phyloP scores from a whole-genome alignment of 2,113 vertebrate species.

The Neoarius graeffei region DNA sequence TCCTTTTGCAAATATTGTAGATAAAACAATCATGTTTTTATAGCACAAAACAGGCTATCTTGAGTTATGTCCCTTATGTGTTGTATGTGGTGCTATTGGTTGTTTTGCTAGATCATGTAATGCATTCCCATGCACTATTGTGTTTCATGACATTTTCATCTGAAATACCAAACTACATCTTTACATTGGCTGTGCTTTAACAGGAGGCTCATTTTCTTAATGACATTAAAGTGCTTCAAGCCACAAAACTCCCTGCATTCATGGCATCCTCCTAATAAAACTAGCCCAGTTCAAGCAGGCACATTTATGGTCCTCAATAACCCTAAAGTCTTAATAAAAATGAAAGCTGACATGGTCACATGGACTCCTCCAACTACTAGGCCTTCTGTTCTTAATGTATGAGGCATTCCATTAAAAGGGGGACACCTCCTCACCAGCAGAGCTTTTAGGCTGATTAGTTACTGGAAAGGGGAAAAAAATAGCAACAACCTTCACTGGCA shows the following conservation, averaged over 20 bases:
- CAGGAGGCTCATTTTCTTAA: conserved; percentile 26
- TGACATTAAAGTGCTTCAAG: conserved; percentile 41
- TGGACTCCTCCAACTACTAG: conserved; percentile 69
- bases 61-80: background rate
- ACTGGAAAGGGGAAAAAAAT: conserved; percentile 74
- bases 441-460: conserved; percentile 86
- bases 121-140: background rate
- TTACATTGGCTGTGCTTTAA: conserved; percentile 19
- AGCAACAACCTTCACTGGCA: conserved; percentile 74
- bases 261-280: conserved; percentile 69
- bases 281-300: conserved; percentile 68
- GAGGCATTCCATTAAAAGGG: conserved; percentile 78
- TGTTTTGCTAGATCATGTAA: background rate
- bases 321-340: conserved; percentile 82
- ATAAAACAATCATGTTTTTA: background rate
- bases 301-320: conserved; percentile 78
- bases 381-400: conserved; percentile 76
- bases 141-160: background rate
- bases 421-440: conserved; percentile 74
- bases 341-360: conserved; percentile 78
- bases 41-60: background rate
- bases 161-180: background rate
- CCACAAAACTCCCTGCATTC: conserved; percentile 52
- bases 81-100: background rate
- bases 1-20: background rate